A percentile compares a stretch with the other conserved stretches of the same genome.
Evolutionary conservation across 2,797 vertebrate genomes (phyloP).

Genomic region (Coregonus sp.): DNA sequence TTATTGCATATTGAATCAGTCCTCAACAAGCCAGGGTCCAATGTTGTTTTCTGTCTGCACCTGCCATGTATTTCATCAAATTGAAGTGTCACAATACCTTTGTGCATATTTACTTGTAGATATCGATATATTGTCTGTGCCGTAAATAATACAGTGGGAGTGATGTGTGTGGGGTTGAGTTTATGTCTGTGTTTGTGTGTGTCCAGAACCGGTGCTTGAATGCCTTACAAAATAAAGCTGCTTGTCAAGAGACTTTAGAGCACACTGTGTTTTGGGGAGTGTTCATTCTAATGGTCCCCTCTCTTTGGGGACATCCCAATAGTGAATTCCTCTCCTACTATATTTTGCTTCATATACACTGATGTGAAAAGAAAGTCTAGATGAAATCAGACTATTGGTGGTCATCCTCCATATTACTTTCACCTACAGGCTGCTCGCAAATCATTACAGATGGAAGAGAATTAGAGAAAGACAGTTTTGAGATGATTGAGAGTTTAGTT

Average conservation of each 20-base stretch:
- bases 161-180: constrained; percentile 31
- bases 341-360: neutral
- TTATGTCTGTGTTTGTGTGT: constrained; percentile 22
- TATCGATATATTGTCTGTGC: constrained; percentile 47
- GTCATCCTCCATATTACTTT: neutral
- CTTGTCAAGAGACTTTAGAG: constrained; percentile 51
- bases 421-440: neutral
- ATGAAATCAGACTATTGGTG: neutral
- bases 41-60: constrained; percentile 16
- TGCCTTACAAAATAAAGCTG: constrained; percentile 71
- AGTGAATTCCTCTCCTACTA: neutral
- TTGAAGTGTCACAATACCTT: constrained; percentile 31
- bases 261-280: constrained; percentile 27
- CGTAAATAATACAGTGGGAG: constrained; percentile 32
- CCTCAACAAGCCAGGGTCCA: constrained; percentile 24
- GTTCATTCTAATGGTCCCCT: neutral
- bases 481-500: constrained; percentile 3
- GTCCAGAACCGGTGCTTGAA: constrained; percentile 60
- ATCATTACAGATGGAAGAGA: neutral
- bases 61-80: constrained; percentile 43
- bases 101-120: constrained; percentile 32
- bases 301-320: neutral
- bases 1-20: constrained; percentile 32
- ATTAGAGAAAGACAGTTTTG: constrained; percentile 9
- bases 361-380: neutral